A percentile compares a stretch with the other conserved stretches of the same genome.
These are phyloP conservation scores for Crepidodera aurea DNA, from an alignment of 2,888 invertebrate species.

Conservation along the genomic window DNA sequence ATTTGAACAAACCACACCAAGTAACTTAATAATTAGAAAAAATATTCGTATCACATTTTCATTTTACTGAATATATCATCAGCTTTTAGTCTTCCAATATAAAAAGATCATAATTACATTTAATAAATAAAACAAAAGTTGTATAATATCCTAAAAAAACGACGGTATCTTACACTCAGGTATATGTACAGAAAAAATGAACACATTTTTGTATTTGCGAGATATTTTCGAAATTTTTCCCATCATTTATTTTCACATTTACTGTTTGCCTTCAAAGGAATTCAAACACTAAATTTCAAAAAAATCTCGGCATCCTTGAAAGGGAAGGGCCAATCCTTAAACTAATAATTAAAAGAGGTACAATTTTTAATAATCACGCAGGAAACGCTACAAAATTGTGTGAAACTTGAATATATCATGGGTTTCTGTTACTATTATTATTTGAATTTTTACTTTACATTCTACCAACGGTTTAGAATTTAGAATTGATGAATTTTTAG, in stretches of 20 bases:
- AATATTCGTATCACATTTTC: conserved; percentile 38
- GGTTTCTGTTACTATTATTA: no score
- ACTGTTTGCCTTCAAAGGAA: no score
- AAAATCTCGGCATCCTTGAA: background rate
- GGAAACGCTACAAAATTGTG: no score
- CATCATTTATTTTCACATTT: background rate
- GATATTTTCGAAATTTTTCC: conserved; percentile 16
- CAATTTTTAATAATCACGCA: conserved; percentile 15
- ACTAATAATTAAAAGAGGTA: background rate
- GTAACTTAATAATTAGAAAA: conserved; percentile 34
- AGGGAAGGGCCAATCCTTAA: background rate
- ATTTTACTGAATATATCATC: conserved; percentile 34
- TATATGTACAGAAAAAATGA: conserved; percentile 35
- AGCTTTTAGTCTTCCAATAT: conserved; percentile 33
- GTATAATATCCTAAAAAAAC: conserved; percentile 29
- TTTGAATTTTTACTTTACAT: no score
- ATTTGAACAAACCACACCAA: conserved; percentile 36
- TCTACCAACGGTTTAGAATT: no score
- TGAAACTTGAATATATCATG: no score
- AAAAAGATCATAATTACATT: conserved; percentile 19
- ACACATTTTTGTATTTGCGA: conserved; percentile 27
- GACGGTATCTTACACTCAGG: conserved; percentile 30
- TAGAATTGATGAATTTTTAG: no score
- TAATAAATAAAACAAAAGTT: conserved; percentile 35
- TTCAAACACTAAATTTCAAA: background rate